phyloP scores from a whole-genome alignment of 2,113 vertebrate species.

The Suncus etruscus region DNA sequence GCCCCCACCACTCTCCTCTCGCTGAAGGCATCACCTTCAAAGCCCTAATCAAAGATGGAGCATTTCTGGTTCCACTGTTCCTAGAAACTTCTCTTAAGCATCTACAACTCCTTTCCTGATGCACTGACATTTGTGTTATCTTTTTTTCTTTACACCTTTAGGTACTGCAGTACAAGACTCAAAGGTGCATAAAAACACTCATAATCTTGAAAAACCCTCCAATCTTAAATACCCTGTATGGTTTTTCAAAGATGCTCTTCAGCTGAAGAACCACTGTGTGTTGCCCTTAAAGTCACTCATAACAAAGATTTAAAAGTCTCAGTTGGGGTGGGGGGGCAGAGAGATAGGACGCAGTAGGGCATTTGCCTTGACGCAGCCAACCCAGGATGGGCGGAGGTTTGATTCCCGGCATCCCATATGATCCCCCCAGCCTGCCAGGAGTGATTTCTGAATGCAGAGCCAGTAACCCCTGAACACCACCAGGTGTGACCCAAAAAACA shows the following conservation, averaged over 20 bases:
- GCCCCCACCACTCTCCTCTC: constrained; percentile 34
- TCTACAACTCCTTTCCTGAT: constrained; percentile 40
- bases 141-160: background rate
- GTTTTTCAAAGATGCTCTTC: constrained; percentile 53
- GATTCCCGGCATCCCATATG: too few relatives aligned
- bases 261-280: constrained; percentile 33
- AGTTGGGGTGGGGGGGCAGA: too few relatives aligned
- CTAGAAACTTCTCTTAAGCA: constrained; percentile 53
- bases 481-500: too few relatives aligned
- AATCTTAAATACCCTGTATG: constrained; percentile 28
- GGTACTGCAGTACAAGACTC: background rate
- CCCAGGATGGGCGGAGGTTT: too few relatives aligned
- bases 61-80: background rate
- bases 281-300: constrained; percentile 16
- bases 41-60: constrained; percentile 47
- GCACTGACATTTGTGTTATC: constrained; percentile 40
- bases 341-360: too few relatives aligned
- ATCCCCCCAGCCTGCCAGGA: too few relatives aligned
- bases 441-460: too few relatives aligned
- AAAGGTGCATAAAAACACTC: constrained; percentile 31
- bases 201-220: constrained; percentile 34
- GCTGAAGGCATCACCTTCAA: constrained; percentile 35
- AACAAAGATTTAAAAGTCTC: background rate
- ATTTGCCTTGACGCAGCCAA: too few relatives aligned
- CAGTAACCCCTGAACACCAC: too few relatives aligned